Base-by-base conservation (phyloP, 2,888 invertebrate species). In the Papilio demoleus region DNA sequence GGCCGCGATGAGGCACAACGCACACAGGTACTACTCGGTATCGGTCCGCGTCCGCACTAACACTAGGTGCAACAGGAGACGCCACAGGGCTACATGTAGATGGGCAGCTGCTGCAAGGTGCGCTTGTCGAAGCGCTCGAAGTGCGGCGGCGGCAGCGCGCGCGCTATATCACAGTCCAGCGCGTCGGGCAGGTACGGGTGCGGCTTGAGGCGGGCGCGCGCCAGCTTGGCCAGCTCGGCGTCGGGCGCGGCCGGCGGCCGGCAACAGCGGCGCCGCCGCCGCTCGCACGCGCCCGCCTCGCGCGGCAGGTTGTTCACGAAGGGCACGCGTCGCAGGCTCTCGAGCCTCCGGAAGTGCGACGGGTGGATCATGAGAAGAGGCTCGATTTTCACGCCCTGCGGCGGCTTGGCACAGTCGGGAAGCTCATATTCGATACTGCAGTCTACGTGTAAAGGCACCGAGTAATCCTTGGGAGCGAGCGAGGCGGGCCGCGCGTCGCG, bases 371-470 rank as follows among this genome's bases (percentile, higher is more conserved):
- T 97, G 81, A 97, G 94, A 83, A 97, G 93, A 66, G 97, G 97
- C 88, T 97, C 97, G 83, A 96, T 95, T 85, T 96, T 93, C 85
- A 95, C 95, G 75, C 96, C 96, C 84, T 96, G 96, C 78, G 97
- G 97, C 79, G 97, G 97, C 92, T 97, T 97, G 77, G 97, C 96
- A 92, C 96, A 96, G 88, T 97, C 97, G 82, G 97, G 97, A 88
- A 97, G 93, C 93, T 97, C 97, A 94, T 97, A 97, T 92, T 97
- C 97, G 81, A 97, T 97, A 93, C 97, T 97, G 93, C 97, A 97
- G 91, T 97, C 97, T 87, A 97, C 97, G 93, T 97, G 97, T 86
- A 97, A 93, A 82, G 97, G 97, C 89, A 96, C 95, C 87, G 95
- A 95, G 93, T 96, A 97, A 89, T 97, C 97, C 93, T 96, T 97